Evolutionary conservation across 1,140 invertebrate genomes (phyloP), one percentile per base, ranked within the genome.

Genomic region (Drosophila aff.): DNA sequence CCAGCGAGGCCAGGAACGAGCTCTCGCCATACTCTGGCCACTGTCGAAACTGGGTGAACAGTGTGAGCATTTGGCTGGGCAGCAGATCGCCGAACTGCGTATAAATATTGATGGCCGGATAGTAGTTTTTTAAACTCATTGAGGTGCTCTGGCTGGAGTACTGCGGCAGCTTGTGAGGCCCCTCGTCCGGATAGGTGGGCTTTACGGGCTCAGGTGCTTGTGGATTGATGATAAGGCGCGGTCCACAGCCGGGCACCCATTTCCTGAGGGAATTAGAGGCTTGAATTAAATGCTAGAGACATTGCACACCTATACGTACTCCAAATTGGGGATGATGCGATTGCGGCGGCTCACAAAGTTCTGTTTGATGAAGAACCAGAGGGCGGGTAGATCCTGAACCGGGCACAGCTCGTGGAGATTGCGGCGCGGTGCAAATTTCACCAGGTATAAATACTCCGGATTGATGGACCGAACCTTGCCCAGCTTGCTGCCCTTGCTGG

Each of bases 21-120:
- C 94, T 95, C 47, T 94, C 93, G 15, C 93, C 91, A 69, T 95
- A 95, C 75, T 95, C 95, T 7, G 95, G 95, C 95, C 95, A 95
- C 16, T 82, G 82, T 0, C 85, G 84, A 62, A 94, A 94, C 62
- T 93, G 75, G 11, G 62, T 94, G 63, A 95, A 95, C 0, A 95
- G 79, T 18, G 94, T 94, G 10, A 95, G 72, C 79, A 95, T 94
- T 71, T 95, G 93, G 62, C 92, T 83, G 16, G 95, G 93, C 49
- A 86, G 93, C 0, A 95, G 85, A 76, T 95, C 94, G 4, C 95
- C 94, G 85, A 95, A 95, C 79, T 95, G 93, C 2, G 95, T 95
- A 72, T 94, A 95, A 41, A 95, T 95, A 16, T 94, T 95, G 67
- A 95, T 94, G 41, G 94, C 94, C 13, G 94, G 94, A 58, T 94